Evolutionary conservation across 2,888 invertebrate species (phyloP).

Genomic region (Brachyopa scutellaris): DNA sequence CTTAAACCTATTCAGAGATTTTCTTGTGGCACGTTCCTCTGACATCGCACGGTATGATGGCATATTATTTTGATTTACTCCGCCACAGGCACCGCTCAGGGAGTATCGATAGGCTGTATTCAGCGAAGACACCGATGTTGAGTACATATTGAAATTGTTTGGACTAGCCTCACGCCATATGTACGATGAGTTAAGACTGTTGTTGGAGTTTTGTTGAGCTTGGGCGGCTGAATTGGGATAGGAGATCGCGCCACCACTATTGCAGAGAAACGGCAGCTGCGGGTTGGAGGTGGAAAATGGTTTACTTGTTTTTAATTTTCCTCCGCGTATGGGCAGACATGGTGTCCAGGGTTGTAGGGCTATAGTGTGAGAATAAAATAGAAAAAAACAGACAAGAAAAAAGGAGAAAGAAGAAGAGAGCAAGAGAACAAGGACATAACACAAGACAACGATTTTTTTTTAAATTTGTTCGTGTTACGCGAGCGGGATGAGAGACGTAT

Average conservation of each 20-base stretch:
- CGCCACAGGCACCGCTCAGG: slow-evolving; percentile 73
- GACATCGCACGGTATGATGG: slow-evolving; percentile 78
- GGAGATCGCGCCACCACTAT: slow-evolving; percentile 73
- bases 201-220: slow-evolving; percentile 78
- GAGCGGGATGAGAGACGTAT: slow-evolving; percentile 48
- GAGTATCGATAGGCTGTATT: slow-evolving; percentile 80
- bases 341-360: slow-evolving; percentile 82
- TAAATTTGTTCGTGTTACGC: slow-evolving; percentile 52
- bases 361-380: slow-evolving; percentile 73
- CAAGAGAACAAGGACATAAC: slow-evolving; percentile 78
- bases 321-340: slow-evolving; percentile 82
- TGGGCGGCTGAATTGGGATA: slow-evolving; percentile 72
- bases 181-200: slow-evolving; percentile 81
- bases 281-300: slow-evolving; percentile 82
- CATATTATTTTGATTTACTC: slow-evolving; percentile 73
- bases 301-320: slow-evolving; percentile 82
- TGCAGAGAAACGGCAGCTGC: slow-evolving; percentile 81
- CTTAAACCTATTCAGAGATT: slow-evolving; percentile 79
- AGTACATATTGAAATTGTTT: slow-evolving; percentile 82
- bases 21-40: slow-evolving; percentile 80
- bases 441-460: slow-evolving; percentile 73
- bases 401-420: slow-evolving; percentile 78
- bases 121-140: slow-evolving; percentile 80
- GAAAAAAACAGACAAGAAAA: slow-evolving; percentile 74
- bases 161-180: slow-evolving; percentile 82